Conservation (phyloP, 2,888 invertebrate genomes). For the Macrosoma leucophasiata region DNA sequence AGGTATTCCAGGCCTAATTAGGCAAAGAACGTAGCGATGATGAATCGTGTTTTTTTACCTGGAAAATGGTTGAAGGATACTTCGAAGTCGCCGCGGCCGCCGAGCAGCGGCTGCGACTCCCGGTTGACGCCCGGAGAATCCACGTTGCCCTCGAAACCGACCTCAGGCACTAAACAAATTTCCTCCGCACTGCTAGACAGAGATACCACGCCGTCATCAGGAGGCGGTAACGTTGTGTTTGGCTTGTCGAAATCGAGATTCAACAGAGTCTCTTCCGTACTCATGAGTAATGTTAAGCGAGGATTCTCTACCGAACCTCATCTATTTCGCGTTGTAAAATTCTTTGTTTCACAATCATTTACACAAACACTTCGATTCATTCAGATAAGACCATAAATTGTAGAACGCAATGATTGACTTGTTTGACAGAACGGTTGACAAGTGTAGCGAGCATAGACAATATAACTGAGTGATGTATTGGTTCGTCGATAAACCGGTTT, state of each 20-base stretch:
- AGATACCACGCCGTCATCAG: slow-evolving; percentile 77
- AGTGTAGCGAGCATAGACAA: slow-evolving; percentile 26
- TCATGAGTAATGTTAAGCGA: slow-evolving; percentile 73
- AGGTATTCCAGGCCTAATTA: slow-evolving; percentile 25
- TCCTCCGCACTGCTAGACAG: slow-evolving; percentile 79
- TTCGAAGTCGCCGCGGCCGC: slow-evolving; percentile 84
- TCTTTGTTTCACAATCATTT: slow-evolving; percentile 74
- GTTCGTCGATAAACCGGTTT: too few relatives aligned
- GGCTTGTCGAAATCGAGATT: slow-evolving; percentile 78
- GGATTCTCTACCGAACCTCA: slow-evolving; percentile 66
- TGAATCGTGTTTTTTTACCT: slow-evolving; percentile 70
- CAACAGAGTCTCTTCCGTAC: slow-evolving; percentile 78
- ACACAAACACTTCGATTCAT: slow-evolving; percentile 63
- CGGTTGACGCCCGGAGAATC: slow-evolving; percentile 89
- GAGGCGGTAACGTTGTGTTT: slow-evolving; percentile 55
- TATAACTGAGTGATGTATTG: background rate
- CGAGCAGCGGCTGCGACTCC: slow-evolving; percentile 95
- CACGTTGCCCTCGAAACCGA: slow-evolving; percentile 88
- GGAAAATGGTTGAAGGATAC: slow-evolving; percentile 91
- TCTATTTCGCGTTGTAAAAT: slow-evolving; percentile 65
- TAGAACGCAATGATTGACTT: slow-evolving; percentile 35
- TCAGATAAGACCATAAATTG: slow-evolving; percentile 46
- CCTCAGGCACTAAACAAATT: slow-evolving; percentile 87
- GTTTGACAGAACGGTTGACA: slow-evolving; percentile 27
- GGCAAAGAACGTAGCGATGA: slow-evolving; percentile 31